A percentile compares a stretch with the other conserved stretches of the same genome.
These are phyloP conservation scores for Decapterus maruadsi DNA, from an alignment of 2,797 vertebrate genomes.

Conservation along the genomic window DNA sequence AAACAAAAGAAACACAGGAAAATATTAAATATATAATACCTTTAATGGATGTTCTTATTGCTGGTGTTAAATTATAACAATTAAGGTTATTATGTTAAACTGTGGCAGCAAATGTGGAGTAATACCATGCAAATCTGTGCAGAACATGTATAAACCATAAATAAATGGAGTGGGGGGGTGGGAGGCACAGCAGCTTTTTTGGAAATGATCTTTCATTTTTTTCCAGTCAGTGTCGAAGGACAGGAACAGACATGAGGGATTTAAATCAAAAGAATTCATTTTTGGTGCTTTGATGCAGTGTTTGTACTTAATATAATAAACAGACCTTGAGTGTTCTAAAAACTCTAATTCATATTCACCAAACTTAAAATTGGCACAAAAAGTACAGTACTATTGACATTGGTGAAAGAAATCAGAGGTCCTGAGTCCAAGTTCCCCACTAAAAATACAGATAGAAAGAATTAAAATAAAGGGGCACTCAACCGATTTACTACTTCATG, in stretches of 20 bases:
- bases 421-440: not conserved
- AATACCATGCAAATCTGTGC: not conserved
- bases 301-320: constrained; percentile 30
- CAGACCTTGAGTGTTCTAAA: constrained; percentile 26
- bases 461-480: not conserved
- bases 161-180: not conserved
- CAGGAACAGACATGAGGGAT: not conserved
- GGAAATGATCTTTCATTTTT: constrained; percentile 5
- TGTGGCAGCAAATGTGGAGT: constrained; percentile 10
- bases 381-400: no score
- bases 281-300: constrained; percentile 9
- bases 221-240: not conserved
- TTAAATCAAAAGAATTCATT: constrained; percentile 17
- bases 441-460: not conserved
- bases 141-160: constrained; percentile 3
- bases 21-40: no score
- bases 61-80: constrained; percentile 17
- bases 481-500: not conserved
- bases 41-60: constrained; percentile 25
- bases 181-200: not conserved
- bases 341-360: not conserved
- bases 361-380: constrained; percentile 11
- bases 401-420: not conserved
- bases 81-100: not conserved
- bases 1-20: no score